Conservation (phyloP, 2,113 vertebrate species). For the Ictidomys tridecemlineatus region DNA sequence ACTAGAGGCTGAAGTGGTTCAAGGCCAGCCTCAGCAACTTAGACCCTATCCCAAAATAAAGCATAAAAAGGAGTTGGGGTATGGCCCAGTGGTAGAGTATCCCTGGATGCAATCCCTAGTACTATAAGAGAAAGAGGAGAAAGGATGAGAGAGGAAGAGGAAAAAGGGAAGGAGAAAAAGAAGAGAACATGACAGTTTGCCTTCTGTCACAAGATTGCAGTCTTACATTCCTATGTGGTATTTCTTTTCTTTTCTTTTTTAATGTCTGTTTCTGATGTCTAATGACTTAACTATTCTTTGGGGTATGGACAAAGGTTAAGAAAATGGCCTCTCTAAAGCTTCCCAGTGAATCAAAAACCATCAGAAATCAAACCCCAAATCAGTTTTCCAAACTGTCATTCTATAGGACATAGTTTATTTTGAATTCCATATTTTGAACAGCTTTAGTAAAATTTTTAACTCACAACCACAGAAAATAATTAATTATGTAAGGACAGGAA, state of each 20-base stretch:
- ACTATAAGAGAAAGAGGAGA: neutral
- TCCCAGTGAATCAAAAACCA: neutral
- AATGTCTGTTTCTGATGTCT: neutral
- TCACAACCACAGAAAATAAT: constrained; percentile 21
- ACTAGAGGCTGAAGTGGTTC: neutral
- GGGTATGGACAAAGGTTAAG: neutral
- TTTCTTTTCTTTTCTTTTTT: neutral
- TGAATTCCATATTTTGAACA: constrained; percentile 24
- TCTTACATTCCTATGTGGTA: neutral
- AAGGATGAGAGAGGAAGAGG: too few relatives aligned
- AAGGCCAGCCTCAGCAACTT: neutral
- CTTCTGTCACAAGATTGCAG: neutral
- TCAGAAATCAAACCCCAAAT: neutral
- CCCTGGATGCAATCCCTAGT: neutral
- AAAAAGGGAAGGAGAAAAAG: too few relatives aligned
- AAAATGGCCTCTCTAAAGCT: neutral
- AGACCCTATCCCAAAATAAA: neutral
- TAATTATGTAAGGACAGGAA: neutral
- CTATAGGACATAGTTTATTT: neutral
- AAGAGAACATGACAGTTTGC: neutral
- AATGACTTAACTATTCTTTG: too few relatives aligned
- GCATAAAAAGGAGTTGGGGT: neutral
- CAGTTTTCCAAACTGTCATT: neutral
- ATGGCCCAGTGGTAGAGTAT: neutral
- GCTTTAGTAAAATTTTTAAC: neutral